A percentile compares a stretch with the other conserved stretches of the same genome.
phyloP scores from a whole-genome alignment of 1,140 invertebrate species.

The Tetranychus urticae region DNA sequence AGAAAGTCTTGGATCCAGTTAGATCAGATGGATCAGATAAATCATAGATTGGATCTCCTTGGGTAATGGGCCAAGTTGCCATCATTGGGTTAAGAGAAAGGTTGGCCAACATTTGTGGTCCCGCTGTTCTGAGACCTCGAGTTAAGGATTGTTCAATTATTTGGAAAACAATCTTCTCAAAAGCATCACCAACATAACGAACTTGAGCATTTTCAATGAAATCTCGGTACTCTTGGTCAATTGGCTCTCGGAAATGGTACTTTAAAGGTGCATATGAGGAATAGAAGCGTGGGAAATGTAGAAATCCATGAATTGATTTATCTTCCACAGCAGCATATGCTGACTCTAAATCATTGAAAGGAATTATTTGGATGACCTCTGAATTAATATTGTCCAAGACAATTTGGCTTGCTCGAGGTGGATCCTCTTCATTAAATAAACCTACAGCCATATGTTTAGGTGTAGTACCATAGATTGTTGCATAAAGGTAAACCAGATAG shows the following conservation, averaged over 20 bases:
- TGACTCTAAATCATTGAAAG: neutral
- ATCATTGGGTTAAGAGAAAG: neutral
- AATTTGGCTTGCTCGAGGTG: neutral
- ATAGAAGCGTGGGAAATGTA: conserved; percentile 3
- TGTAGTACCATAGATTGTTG: conserved; percentile 35
- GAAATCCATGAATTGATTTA: conserved; percentile 9
- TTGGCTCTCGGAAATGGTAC: neutral
- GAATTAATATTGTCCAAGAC: conserved; percentile 1
- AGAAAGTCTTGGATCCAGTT: neutral
- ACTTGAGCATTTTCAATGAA: neutral
- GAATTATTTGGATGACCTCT: neutral
- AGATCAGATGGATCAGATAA: neutral
- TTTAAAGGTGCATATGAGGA: neutral
- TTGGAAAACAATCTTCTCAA: neutral
- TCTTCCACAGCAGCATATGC: conserved; percentile 7
- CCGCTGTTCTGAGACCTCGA: neutral
- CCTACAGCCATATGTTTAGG: conserved; percentile 55
- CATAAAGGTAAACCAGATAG: neutral
- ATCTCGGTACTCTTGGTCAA: neutral
- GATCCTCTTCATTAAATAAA: conserved; percentile 32
- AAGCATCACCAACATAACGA: neutral
- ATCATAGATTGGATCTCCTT: neutral
- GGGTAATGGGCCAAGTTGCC: neutral
- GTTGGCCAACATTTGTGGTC: neutral
- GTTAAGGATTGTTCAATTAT: neutral